Base-by-base conservation (phyloP, 1,140 invertebrate species). In the Rhagoletis zephyria region DNA sequence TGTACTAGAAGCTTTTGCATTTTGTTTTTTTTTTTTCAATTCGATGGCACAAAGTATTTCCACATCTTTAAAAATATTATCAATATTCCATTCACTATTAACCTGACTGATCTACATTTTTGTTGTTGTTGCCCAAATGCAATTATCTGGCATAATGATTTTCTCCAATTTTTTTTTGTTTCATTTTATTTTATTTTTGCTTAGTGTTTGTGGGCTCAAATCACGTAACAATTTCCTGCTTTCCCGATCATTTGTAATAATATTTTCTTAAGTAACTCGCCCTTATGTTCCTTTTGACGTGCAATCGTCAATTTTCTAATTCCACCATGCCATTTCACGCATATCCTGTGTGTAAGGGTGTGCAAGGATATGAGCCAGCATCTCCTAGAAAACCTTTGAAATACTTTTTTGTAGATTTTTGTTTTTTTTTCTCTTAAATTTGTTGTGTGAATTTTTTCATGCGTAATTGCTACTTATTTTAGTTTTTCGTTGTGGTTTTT, bases 361-460 rank as follows among this genome's bases (percentile, higher is more conserved):
- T 81, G 4, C 42, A n/a, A 56, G 45, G 51, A 56, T 56, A 7
- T n/a, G 3, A 19, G 45, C 48, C 48, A n/a, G 42, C 74, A 81
- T 56, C 16, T 56, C 74, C 19, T 30, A 2, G 16, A 48, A 81
- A 56, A 30, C 19, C 14, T 7, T 30, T 56, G 7, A 10, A 30
- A 14, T 9, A 7, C 16, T 16, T 63, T 16, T 14, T 63, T 63
- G 9, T 56, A 56, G n/a, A 30, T 30, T 63, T 63, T 63, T 63
- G 61, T 59, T 81, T 14, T 4, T 14, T n/a, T 51, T 77, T 77
- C 48, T 10, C 70, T 77, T 30, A 19, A 12, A 16, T 81, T 81
- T 56, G 14, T 81, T 81, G 74, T 81, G 74, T 81, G 74, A 81
- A 81, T 81, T 81, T 19, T 45, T 81, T 81, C 74, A 81, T 48